Evolutionary conservation across 2,113 vertebrate species (phyloP).

Genomic region (Patagioenas fasciata): DNA sequence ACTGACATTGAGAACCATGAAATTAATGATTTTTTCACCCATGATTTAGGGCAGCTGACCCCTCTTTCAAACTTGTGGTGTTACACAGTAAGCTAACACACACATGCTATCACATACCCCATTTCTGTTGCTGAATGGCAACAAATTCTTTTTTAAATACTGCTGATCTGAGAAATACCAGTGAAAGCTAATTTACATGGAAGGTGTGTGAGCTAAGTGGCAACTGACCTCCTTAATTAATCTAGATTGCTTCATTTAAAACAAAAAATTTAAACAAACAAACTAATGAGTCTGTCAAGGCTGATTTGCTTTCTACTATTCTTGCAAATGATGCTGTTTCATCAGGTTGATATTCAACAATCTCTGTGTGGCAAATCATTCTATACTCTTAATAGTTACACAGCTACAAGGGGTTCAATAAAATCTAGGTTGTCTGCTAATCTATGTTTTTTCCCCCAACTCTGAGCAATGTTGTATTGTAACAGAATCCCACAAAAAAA

Average conservation of each 20-base stretch:
- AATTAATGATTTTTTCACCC: neutral
- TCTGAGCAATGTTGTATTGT: neutral
- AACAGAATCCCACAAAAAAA: neutral
- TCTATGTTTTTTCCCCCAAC: neutral
- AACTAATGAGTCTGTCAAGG: neutral
- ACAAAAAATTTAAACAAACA: neutral
- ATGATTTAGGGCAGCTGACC: neutral
- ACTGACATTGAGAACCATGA: neutral
- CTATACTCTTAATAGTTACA: neutral
- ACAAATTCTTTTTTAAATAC: neutral
- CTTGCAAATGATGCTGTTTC: neutral
- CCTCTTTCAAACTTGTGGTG: neutral
- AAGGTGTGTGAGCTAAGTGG: neutral
- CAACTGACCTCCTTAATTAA: neutral
- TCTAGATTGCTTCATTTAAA: neutral
- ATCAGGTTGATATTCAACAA: neutral
- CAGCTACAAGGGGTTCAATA: neutral
- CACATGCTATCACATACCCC: neutral
- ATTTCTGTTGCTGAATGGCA: neutral
- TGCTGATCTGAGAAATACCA: neutral
- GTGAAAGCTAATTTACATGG: neutral
- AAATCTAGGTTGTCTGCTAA: neutral
- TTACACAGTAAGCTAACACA: neutral
- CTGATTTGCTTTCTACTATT: neutral
- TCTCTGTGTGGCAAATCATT: neutral